Percentiles rank a stretch among this genome's conserved stretches.
These are phyloP conservation scores for Rhagologus leucostigma DNA, from an alignment of 2,113 vertebrate genomes.

Conservation along the genomic window DNA sequence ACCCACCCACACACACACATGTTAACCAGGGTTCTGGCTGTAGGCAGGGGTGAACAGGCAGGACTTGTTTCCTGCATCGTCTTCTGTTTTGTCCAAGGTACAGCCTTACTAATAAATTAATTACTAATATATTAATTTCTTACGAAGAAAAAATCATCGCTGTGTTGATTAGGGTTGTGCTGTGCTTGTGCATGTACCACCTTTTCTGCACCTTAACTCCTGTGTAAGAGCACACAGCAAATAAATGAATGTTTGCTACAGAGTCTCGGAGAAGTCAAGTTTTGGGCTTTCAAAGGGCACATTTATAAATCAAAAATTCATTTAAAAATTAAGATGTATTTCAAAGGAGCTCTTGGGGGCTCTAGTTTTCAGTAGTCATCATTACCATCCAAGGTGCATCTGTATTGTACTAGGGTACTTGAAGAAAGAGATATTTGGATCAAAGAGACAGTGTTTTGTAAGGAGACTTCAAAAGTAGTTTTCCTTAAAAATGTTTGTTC, in stretches of 20 bases:
- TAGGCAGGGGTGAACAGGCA: neutral
- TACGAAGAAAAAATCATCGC: neutral
- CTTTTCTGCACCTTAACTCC: neutral
- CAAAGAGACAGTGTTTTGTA: slow-evolving; percentile 8
- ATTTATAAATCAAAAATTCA: neutral
- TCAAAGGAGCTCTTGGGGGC: neutral
- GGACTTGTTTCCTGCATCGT: neutral
- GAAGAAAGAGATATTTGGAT: neutral
- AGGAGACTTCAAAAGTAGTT: slow-evolving; percentile 11
- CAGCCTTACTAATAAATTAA: neutral
- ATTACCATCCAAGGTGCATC: neutral
- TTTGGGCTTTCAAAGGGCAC: neutral
- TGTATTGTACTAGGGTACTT: neutral
- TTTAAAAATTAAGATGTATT: neutral
- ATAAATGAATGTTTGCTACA: neutral
- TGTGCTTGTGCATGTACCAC: neutral
- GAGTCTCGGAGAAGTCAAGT: neutral
- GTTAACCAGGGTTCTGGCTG: neutral
- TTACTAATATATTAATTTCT: neutral
- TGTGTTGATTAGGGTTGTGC: rapidly evolving
- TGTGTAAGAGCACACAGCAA: neutral
- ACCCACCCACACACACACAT: rapidly evolving
- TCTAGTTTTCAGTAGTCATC: neutral
- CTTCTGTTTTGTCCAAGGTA: neutral
- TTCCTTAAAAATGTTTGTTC: slow-evolving; percentile 45